Evolutionary conservation across 2,797 vertebrate genomes (phyloP), one percentile per base, ranked within the genome.

Genomic region (Lepidocolaptes lacrymiger): DNA sequence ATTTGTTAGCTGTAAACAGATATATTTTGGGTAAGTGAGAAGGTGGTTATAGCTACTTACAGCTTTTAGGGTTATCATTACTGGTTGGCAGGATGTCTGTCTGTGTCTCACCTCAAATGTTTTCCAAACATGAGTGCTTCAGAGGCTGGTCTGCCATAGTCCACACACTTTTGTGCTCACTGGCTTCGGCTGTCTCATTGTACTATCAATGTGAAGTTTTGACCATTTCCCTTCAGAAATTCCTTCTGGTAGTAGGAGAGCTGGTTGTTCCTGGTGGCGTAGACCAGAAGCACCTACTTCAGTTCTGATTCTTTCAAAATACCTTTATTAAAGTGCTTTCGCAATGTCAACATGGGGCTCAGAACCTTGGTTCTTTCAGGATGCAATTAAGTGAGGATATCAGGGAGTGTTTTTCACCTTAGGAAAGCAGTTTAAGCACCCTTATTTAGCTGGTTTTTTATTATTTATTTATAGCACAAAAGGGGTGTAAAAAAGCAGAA

Each of bases 11-110:
- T 76, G 39, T 68, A 87, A 78, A 89, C 17, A 66, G 14, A 41
- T 76, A 20, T 12, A 82, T 87, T 93, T 91, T 74, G 77, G 23
- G 21, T 52, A 49, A 68, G 27, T 30, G 73, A n/a, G 4, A 20
- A 82, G 62, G 63, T 74, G 20, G 61, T 85, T 93, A 67, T 49
- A 92, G 37, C 32, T 77, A 36, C 55, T 91, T 62, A 46, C 0
- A 12, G 62, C 51, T 87, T 90, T 93, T 77, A 74, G 61, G 23
- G 39, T 91, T 90, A 48, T 83, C 39, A 68, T 93, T 89, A 76
- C 37, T 80, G 22, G 5, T 43, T 93, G 84, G 71, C 80, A 91
- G 56, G 32, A 64, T 52, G 54, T 69, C 76, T 84, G 37, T 26
- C 44, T 68, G 21, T 58, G 59, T 79, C 17, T 20, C 24, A 5